Conservation (phyloP, 2,113 vertebrate genomes). For the Psittacus erithacus region DNA sequence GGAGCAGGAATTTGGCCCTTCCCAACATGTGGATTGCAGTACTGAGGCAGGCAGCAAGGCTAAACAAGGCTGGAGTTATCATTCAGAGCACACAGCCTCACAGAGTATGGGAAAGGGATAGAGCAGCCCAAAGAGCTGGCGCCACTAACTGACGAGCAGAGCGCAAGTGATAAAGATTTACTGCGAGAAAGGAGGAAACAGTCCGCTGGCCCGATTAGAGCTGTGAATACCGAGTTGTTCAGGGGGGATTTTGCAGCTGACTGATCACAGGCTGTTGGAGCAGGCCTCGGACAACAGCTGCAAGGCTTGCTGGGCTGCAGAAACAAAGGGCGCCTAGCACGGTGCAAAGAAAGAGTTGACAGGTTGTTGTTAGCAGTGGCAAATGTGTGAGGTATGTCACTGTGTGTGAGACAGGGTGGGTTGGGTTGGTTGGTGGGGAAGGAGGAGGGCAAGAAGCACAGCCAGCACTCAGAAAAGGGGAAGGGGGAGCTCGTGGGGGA, state of each 20-base stretch:
- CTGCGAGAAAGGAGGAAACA: conserved; percentile 79
- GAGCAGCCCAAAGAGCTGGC: conserved; percentile 79
- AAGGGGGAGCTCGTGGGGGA: fast-evolving
- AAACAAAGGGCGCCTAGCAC: conserved; percentile 80
- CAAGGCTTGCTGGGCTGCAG: conserved; percentile 78
- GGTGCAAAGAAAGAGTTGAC: conserved; percentile 79
- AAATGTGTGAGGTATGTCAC: conserved; percentile 82
- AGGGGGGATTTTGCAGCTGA: conserved; percentile 78
- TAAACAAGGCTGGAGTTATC: conserved; percentile 60
- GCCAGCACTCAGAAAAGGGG: conserved; percentile 19
- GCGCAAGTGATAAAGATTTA: conserved; percentile 83
- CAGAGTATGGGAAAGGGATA: conserved; percentile 52
- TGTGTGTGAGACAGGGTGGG: conserved; percentile 39
- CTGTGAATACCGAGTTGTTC: conserved; percentile 82
- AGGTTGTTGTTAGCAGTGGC: conserved; percentile 84
- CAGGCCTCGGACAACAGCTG: conserved; percentile 85
- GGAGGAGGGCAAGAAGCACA: conserved; percentile 56
- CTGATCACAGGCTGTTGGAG: conserved; percentile 85
- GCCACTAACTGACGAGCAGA: conserved; percentile 77
- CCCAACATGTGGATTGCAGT: conserved; percentile 1
- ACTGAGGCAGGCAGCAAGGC: neutral
- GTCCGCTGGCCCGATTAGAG: conserved; percentile 78
- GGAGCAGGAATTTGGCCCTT: neutral
- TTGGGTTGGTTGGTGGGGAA: neutral
- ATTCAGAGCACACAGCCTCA: conserved; percentile 62